phyloP scores from a whole-genome alignment of 1,140 invertebrate species.

The Ips typographus region DNA sequence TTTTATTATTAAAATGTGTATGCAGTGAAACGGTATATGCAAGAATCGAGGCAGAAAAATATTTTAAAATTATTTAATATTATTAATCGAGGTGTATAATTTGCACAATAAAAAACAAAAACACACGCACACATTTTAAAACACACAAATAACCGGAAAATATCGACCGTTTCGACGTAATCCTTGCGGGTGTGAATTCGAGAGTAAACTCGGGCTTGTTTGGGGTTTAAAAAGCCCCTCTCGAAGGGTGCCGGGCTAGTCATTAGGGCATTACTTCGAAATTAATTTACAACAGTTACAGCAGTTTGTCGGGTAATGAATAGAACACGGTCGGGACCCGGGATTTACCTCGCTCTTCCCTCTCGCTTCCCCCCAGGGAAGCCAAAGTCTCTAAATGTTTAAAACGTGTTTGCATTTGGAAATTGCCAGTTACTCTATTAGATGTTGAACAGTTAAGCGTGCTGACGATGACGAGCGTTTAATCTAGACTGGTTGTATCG shows the following conservation, averaged over 20 bases:
- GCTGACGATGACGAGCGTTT: neutral
- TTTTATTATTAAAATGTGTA: no score
- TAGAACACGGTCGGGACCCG: slow-evolving; percentile 39
- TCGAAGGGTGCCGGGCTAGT: slow-evolving; percentile 45
- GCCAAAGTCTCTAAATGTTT: slow-evolving; percentile 24
- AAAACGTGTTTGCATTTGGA: slow-evolving; percentile 28
- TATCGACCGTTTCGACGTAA: neutral
- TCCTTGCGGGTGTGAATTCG: slow-evolving; percentile 25
- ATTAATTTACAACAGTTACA: slow-evolving; percentile 52
- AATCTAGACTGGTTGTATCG: no score
- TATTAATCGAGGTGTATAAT: no score
- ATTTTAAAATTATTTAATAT: no score
- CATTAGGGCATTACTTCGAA: slow-evolving; percentile 52
- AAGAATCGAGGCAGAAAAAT: no score
- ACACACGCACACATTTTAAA: no score
- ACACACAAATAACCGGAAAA: neutral
- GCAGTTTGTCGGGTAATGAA: slow-evolving; percentile 49
- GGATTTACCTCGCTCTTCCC: slow-evolving; percentile 19
- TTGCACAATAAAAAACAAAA: no score
- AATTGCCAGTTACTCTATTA: slow-evolving; percentile 23
- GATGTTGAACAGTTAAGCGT: neutral
- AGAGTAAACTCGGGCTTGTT: slow-evolving; percentile 39
- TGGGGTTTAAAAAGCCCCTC: slow-evolving; percentile 42
- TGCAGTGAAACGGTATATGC: no score
- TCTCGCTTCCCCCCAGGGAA: slow-evolving; percentile 1